A percentile compares a stretch with the other conserved stretches of the same genome.
phyloP scores from a whole-genome alignment of 2,797 vertebrate genomes.

The Parambassis ranga region DNA sequence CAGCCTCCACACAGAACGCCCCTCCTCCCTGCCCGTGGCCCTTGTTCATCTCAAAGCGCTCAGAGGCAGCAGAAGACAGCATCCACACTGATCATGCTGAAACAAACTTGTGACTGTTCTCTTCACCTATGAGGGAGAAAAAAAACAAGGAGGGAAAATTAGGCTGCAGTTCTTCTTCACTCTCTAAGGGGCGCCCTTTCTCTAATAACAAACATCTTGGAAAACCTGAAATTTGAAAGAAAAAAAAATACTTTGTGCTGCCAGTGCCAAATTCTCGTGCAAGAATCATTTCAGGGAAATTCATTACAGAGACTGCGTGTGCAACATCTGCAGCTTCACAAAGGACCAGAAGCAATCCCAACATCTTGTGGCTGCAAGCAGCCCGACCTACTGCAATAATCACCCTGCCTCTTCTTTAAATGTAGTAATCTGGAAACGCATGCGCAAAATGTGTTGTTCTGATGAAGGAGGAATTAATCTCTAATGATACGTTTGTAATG shows the following conservation, averaged over 20 bases:
- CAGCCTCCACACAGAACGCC: conserved; percentile 71
- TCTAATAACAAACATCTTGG: conserved; percentile 1
- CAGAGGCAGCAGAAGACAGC: conserved; percentile 7
- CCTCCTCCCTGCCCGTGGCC: conserved; percentile 45
- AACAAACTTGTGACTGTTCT: not conserved
- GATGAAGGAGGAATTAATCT: conserved; percentile 49
- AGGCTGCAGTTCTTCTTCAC: conserved; percentile 10
- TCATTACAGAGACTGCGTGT: not conserved
- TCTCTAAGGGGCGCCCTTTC: conserved; percentile 70
- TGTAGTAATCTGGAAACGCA: conserved; percentile 65
- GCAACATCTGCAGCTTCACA: not conserved
- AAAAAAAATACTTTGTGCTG: not conserved
- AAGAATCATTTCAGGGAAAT: not conserved
- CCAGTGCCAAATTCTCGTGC: not conserved
- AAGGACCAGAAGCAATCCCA: not conserved
- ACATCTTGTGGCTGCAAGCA: conserved; percentile 3
- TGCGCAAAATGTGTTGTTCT: conserved; percentile 57
- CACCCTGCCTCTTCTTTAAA: conserved; percentile 33
- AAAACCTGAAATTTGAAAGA: not conserved
- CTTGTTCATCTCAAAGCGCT: conserved; percentile 66
- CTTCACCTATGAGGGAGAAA: conserved; percentile 37
- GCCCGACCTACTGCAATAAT: conserved; percentile 39
- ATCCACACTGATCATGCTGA: conserved; percentile 48
- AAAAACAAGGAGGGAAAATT: conserved; percentile 18
- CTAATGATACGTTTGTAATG: conserved; percentile 18